These are phyloP conservation scores for Benthosema pterotum DNA, from an alignment of 2,797 vertebrate species.

Conservation along the genomic window DNA sequence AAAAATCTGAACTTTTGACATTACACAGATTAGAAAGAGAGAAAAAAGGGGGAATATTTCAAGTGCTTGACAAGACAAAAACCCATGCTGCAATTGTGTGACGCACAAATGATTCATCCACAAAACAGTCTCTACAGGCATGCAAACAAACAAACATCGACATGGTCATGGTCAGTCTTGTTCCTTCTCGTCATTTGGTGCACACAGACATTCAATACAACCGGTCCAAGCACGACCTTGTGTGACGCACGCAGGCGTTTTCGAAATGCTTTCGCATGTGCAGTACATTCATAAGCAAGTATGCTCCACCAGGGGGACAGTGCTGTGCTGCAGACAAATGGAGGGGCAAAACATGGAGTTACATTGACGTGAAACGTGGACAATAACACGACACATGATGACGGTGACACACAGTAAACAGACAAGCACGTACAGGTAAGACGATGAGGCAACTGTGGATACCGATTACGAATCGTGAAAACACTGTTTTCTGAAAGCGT, in stretches of 20 bases:
- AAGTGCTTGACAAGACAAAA: conserved; percentile 16
- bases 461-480: too few relatives aligned
- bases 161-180: conserved; percentile 42
- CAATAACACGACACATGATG: conserved; percentile 24
- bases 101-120: conserved; percentile 36
- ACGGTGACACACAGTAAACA: conserved; percentile 8
- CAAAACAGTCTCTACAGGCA: conserved; percentile 43
- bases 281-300: conserved; percentile 13
- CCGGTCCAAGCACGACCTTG: neutral
- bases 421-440: conserved; percentile 39
- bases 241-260: neutral
- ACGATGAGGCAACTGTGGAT: too few relatives aligned
- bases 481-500: too few relatives aligned
- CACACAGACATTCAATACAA: neutral
- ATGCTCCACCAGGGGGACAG: too few relatives aligned
- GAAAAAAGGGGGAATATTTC: neutral
- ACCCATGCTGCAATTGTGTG: conserved; percentile 49
- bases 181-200: conserved; percentile 8
- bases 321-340: conserved; percentile 32
- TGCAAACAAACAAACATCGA: conserved; percentile 48
- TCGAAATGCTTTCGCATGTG: neutral
- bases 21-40: too few relatives aligned
- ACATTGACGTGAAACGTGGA: conserved; percentile 42
- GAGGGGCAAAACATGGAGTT: conserved; percentile 49
- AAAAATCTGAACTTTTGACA: too few relatives aligned